phyloP scores from a whole-genome alignment of 2,113 vertebrate species.

The Paradoxurus hermaphroditus region DNA sequence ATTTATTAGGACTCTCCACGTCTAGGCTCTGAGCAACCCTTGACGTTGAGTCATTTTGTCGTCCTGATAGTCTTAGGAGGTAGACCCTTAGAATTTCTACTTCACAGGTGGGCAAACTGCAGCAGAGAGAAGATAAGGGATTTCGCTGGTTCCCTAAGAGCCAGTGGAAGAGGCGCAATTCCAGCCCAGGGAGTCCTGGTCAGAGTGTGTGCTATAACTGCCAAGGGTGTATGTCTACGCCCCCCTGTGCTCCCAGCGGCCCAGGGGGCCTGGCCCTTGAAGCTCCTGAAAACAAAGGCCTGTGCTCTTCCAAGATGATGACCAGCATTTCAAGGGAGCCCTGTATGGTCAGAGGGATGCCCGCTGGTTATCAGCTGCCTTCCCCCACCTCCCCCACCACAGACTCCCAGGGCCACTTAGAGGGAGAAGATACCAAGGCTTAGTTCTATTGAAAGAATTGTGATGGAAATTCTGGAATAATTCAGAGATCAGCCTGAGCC shows the following conservation, averaged over 20 bases:
- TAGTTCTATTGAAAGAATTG: not conserved
- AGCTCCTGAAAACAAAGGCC: not conserved
- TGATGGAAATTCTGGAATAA: not conserved
- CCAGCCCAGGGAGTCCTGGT: not conserved
- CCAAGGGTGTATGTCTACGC: no score
- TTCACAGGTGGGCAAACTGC: not conserved
- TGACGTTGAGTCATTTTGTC: not conserved
- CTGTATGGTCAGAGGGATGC: not conserved
- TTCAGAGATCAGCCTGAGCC: not conserved
- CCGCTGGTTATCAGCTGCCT: not conserved
- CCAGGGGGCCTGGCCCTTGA: not conserved
- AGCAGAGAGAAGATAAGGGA: not conserved
- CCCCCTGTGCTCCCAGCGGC: not conserved
- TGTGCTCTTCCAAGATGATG: not conserved
- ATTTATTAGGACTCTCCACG: fast-evolving
- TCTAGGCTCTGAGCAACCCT: not conserved
- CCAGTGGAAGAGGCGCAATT: not conserved
- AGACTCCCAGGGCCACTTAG: not conserved
- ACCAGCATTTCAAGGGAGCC: not conserved
- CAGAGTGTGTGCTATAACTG: not conserved
- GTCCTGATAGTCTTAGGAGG: not conserved
- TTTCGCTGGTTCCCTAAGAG: not conserved
- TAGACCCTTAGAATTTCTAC: not conserved
- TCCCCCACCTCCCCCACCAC: fast-evolving
- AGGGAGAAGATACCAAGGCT: not conserved